Evolutionary conservation across 2,888 invertebrate genomes (phyloP).

Genomic region (Tenthredo notha): DNA sequence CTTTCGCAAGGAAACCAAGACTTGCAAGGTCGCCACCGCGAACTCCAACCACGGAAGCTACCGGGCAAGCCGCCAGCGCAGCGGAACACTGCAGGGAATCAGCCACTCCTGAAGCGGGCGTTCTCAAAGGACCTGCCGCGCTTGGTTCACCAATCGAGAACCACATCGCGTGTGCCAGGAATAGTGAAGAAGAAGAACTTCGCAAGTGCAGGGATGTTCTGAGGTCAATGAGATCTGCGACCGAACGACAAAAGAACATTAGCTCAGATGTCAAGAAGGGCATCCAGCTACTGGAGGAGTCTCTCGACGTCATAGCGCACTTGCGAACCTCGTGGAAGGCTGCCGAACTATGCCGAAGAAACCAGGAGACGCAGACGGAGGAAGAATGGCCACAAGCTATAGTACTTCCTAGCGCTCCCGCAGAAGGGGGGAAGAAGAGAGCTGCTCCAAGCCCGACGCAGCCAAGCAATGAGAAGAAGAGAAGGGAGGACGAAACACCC

Average conservation of each 20-base stretch:
- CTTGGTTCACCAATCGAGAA: neutral
- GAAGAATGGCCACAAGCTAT: neutral
- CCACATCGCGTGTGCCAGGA: neutral
- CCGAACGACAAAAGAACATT: neutral
- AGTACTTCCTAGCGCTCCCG: neutral
- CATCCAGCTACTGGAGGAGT: neutral
- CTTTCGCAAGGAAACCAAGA: neutral
- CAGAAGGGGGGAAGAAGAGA: neutral
- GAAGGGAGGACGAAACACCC: neutral
- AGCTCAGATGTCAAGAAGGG: constrained; percentile 28
- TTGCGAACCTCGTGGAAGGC: constrained; percentile 11
- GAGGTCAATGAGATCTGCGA: neutral
- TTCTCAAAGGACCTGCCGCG: neutral
- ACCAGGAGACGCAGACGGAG: constrained; percentile 5
- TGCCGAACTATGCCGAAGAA: neutral
- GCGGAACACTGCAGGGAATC: neutral
- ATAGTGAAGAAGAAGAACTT: neutral
- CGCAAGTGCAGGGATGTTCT: neutral
- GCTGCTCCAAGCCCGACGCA: neutral
- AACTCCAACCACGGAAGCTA: neutral
- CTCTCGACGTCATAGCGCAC: neutral
- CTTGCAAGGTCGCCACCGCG: neutral
- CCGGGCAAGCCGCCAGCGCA: neutral
- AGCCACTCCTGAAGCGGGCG: neutral
- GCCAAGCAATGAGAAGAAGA: neutral